Evolutionary conservation across 2,888 invertebrate species (phyloP).

Genomic region (Cepaea hortensis): DNA sequence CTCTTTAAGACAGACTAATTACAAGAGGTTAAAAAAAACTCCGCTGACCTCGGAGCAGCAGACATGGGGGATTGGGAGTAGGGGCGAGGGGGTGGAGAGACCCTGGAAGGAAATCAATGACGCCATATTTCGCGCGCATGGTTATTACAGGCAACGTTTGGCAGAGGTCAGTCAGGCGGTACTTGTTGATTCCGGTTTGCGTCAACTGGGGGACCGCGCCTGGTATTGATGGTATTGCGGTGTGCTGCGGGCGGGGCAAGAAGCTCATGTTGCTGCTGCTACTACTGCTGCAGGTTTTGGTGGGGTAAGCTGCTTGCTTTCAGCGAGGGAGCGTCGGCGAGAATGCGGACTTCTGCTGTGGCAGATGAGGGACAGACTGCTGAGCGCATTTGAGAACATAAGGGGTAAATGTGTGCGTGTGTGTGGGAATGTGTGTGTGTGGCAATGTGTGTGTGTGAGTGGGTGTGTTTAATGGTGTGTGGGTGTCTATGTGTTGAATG

Average conservation of each 20-base stretch:
- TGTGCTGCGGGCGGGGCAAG: no score
- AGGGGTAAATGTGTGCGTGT: background rate
- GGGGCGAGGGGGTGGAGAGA: background rate
- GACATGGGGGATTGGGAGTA: constrained; percentile 12
- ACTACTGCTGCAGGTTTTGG: background rate
- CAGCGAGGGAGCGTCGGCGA: background rate
- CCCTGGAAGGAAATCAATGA: constrained; percentile 39
- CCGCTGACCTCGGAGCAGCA: background rate
- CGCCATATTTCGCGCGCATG: constrained; percentile 28
- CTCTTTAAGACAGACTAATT: constrained; percentile 45
- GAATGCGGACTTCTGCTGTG: background rate
- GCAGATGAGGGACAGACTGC: background rate
- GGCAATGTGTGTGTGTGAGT: background rate
- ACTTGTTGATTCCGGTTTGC: constrained; percentile 41
- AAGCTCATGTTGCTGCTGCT: background rate
- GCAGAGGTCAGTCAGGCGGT: constrained; percentile 19
- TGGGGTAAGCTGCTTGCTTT: background rate
- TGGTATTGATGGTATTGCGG: background rate
- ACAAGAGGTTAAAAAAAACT: constrained; percentile 34
- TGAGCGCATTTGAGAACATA: background rate
- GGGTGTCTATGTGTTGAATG: no score
- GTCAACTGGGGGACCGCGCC: constrained; percentile 13
- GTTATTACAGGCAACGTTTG: constrained; percentile 26
- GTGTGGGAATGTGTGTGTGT: background rate
- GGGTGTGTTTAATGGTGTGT: background rate